A percentile compares a stretch with the other conserved stretches of the same genome.
Evolutionary conservation across 1,140 invertebrate species (phyloP).

Genomic region (Ditylenchus dipsaci): DNA sequence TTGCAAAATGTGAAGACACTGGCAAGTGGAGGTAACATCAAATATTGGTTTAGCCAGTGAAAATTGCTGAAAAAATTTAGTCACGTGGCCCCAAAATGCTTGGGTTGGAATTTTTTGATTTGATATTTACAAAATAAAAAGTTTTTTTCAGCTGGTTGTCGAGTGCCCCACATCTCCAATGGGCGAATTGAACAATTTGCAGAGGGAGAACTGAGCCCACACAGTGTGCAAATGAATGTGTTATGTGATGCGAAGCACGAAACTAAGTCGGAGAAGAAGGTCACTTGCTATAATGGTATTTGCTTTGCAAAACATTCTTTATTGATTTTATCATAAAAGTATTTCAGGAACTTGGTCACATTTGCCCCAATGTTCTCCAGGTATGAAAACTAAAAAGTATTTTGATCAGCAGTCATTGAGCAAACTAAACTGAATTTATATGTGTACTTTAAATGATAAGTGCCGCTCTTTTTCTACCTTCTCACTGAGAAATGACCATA

Average conservation of each 20-base stretch:
- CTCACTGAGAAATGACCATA: no score
- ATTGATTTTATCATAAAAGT: background rate
- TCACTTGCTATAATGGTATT: constrained; percentile 74
- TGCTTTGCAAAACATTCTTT: background rate
- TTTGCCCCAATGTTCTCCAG: constrained; percentile 81
- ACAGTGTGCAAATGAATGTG: constrained; percentile 78
- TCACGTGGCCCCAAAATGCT: constrained; percentile 69
- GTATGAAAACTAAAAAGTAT: no score
- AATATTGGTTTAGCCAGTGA: no score
- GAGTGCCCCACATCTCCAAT: constrained; percentile 79
- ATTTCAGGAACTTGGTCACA: constrained; percentile 79
- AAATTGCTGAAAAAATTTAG: no score
- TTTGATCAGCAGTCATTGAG: no score
- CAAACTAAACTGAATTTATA: no score
- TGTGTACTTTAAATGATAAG: no score
- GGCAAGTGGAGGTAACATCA: constrained; percentile 82
- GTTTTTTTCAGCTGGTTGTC: constrained; percentile 77
- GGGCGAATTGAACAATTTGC: constrained; percentile 66
- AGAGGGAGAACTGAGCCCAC: constrained; percentile 68
- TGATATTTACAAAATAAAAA: constrained; percentile 1
- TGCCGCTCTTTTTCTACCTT: no score
- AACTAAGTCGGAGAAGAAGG: constrained; percentile 77
- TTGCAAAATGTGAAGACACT: constrained; percentile 82
- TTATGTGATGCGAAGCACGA: constrained; percentile 72
- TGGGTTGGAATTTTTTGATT: constrained; percentile 60